A percentile compares a stretch with the other conserved stretches of the same genome.
phyloP scores from a whole-genome alignment of 1,140 invertebrate species.

The Papilio polytes region DNA sequence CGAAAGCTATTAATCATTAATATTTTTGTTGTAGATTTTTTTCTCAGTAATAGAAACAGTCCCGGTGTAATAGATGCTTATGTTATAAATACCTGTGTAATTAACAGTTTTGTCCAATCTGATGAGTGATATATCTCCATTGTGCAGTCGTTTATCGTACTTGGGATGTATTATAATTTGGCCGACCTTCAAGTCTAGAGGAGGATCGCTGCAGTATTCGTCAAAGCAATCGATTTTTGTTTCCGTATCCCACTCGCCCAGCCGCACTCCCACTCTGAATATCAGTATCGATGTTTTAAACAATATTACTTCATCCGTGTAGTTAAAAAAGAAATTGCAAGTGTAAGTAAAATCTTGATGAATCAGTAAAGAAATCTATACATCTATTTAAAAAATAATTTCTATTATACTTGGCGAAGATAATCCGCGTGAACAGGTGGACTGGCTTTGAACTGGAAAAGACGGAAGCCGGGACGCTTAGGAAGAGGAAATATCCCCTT shows the following conservation, averaged over 20 bases:
- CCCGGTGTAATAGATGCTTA: background rate
- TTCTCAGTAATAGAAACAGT: background rate
- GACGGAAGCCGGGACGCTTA: no score
- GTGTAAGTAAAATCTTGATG: no score
- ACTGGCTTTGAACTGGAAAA: no score
- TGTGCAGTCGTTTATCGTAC: slow-evolving; percentile 29
- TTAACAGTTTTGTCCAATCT: slow-evolving; percentile 83
- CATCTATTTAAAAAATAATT: no score
- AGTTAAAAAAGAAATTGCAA: background rate
- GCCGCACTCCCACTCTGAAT: slow-evolving; percentile 72
- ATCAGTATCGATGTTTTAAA: slow-evolving; percentile 14
- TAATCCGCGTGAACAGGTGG: no score
- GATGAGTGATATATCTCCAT: slow-evolving; percentile 87
- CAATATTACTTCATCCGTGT: background rate
- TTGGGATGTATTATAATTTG: slow-evolving; percentile 44
- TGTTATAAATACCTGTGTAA: slow-evolving; percentile 74
- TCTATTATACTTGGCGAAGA: no score
- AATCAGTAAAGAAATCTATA: no score
- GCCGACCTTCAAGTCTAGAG: slow-evolving; percentile 51
- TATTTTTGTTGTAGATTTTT: no score
- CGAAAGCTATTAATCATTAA: no score
- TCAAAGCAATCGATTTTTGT: slow-evolving; percentile 84
- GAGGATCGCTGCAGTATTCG: slow-evolving; percentile 46
- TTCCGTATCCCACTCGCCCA: slow-evolving; percentile 86
- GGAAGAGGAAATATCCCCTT: no score